These are phyloP conservation scores for Patagioenas fasciata DNA, from an alignment of 2,113 vertebrate species.

Conservation along the genomic window DNA sequence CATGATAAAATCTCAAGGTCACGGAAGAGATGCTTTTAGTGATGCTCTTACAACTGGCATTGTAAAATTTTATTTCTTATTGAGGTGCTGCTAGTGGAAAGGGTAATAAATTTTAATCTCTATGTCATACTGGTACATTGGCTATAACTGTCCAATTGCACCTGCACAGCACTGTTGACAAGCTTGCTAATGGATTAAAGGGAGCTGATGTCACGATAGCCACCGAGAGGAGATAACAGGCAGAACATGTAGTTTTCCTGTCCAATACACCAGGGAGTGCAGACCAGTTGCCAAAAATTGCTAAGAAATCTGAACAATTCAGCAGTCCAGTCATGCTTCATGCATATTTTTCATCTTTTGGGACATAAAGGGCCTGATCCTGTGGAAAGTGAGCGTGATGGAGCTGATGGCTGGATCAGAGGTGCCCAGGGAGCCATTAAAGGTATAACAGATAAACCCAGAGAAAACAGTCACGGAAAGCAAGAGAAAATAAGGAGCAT, in stretches of 20 bases:
- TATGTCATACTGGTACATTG: neutral
- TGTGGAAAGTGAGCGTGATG: neutral
- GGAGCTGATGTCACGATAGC: neutral
- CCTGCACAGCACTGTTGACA: neutral
- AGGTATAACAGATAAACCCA: neutral
- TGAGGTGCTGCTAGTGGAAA: neutral
- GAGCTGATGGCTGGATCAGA: neutral
- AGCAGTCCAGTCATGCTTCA: neutral
- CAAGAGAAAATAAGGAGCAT: neutral
- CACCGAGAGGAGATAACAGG: neutral
- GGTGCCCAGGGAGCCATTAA: neutral
- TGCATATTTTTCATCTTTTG: neutral
- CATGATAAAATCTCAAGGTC: conserved; percentile 5
- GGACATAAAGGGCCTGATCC: neutral
- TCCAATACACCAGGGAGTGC: neutral
- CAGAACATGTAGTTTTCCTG: neutral
- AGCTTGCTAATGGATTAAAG: neutral
- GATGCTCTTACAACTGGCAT: neutral
- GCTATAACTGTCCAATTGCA: neutral
- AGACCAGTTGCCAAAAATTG: neutral
- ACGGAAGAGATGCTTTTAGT: neutral
- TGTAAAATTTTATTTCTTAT: conserved; percentile 25
- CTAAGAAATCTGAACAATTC: neutral
- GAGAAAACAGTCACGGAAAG: neutral
- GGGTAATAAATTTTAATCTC: conserved; percentile 37